phyloP scores from a whole-genome alignment of 2,888 invertebrate genomes.

The Lysandra bellargus region DNA sequence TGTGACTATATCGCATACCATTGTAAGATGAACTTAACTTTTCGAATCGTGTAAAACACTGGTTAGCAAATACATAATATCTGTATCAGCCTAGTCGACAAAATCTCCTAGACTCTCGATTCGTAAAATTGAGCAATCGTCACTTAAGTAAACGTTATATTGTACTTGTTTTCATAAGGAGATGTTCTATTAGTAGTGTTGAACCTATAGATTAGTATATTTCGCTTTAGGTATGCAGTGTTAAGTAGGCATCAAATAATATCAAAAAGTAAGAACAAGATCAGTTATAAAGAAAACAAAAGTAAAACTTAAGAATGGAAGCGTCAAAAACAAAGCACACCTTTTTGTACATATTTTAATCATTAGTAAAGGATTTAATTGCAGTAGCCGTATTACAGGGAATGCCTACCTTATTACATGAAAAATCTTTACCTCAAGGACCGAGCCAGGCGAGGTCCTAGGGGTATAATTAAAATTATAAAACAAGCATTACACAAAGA shows the following conservation, averaged over 20 bases:
- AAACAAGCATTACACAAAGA: not conserved
- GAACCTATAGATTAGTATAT: constrained; percentile 33
- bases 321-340: not conserved
- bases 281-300: not conserved
- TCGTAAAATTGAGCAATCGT: constrained; percentile 75
- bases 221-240: constrained; percentile 28
- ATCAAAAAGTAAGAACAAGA: not conserved
- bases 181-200: constrained; percentile 46
- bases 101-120: constrained; percentile 41
- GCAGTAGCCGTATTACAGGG: not conserved
- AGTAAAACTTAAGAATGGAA: not conserved
- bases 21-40: constrained; percentile 26
- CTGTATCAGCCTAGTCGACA: constrained; percentile 23
- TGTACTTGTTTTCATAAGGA: constrained; percentile 72
- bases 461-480: not conserved
- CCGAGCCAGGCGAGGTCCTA: not conserved
- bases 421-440: not conserved
- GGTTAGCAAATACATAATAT: constrained; percentile 14
- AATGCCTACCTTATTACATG: not conserved
- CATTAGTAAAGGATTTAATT: not conserved
- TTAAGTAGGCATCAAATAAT: not conserved
- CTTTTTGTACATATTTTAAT: not conserved
- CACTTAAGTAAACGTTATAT: constrained; percentile 66
- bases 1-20: constrained; percentile 3
- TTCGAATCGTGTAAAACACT: constrained; percentile 16